Evolutionary conservation across 2,888 invertebrate species (phyloP).

Genomic region (Emmelina monodactyla): DNA sequence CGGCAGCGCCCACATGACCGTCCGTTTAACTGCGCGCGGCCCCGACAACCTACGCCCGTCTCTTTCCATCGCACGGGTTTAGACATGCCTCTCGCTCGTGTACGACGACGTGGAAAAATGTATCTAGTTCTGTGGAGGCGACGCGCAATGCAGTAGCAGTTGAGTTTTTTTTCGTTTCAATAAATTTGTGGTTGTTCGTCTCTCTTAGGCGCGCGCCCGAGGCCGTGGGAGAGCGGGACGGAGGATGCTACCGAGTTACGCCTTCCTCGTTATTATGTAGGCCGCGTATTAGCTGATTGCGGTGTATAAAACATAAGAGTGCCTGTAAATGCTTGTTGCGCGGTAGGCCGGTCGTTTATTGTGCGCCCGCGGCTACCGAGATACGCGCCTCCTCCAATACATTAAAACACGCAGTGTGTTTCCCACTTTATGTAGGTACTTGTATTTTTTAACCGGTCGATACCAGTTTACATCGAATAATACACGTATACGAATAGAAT

Average conservation of each 20-base stretch:
- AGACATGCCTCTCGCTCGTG: slow-evolving; percentile 27
- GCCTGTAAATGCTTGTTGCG: slow-evolving; percentile 53
- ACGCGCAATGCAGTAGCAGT: slow-evolving; percentile 63
- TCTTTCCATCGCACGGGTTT: slow-evolving; percentile 25
- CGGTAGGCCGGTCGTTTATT: slow-evolving; percentile 52
- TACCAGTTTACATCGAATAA: slow-evolving; percentile 19
- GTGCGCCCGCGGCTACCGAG: slow-evolving; percentile 45
- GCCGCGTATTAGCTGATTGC: slow-evolving; percentile 56
- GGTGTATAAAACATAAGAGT: slow-evolving; percentile 56
- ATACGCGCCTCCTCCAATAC: slow-evolving; percentile 41
- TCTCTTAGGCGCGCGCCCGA: slow-evolving; percentile 58
- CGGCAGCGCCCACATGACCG: slow-evolving; percentile 64
- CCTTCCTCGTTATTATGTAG: slow-evolving; percentile 65
- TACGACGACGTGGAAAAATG: slow-evolving; percentile 59
- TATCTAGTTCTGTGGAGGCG: slow-evolving; percentile 64
- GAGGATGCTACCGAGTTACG: slow-evolving; percentile 62
- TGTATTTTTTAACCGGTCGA: slow-evolving; percentile 19
- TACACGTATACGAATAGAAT: too few relatives aligned
- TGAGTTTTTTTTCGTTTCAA: slow-evolving; percentile 58
- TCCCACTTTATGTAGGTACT: slow-evolving; percentile 14
- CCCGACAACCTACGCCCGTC: slow-evolving; percentile 30
- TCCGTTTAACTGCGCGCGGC: slow-evolving; percentile 47
- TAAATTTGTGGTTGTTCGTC: slow-evolving; percentile 64
- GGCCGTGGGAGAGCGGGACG: slow-evolving; percentile 52
- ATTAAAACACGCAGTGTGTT: slow-evolving; percentile 12